Evolutionary conservation across 1,140 invertebrate genomes (phyloP), one percentile per base, ranked within the genome.

Genomic region (Phymastichus coffea): DNA sequence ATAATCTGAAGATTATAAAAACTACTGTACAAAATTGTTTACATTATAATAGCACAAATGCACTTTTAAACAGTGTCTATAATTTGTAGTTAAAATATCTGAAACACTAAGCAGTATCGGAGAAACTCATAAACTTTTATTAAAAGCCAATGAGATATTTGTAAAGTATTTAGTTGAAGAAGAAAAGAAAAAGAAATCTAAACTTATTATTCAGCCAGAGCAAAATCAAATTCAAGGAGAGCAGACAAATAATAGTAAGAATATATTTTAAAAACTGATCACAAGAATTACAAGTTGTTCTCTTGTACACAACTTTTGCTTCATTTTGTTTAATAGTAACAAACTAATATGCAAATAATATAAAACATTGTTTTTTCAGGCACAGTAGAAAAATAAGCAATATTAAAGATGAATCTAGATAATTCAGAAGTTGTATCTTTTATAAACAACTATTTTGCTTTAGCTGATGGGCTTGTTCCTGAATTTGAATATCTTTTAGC

Each of bases 401-500:
- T 14, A 33, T 33, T 40, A 22, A 61, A 63, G 4, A 57, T 26
- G 44, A 52, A 48, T 51, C 26, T 28, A 52, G 62, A 69, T 28
- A 9, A 43, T 38, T 52, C 48, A 3, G 58, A 57, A 38, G 67
- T 68, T 7, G 57, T 77, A 7, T 75, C 71, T 10, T 67, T 77
- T 28, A 62, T 56, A 2, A 75, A 77, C 8, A 63, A 53, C 47
- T 77, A 70, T 35, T 76, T 70, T 30, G 46, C 68, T 2, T 48
- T 77, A 6, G 72, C 52, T 15, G 74, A 78, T 53, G 68, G 67
- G 37, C 48, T 75, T 10, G 54, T 65, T 20, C 58, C 63, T 12
- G 71, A 67, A 33, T 65, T 78, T 0, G 63, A 73, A 15, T 53
- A 70, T 26, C 61, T 71, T 38, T 63, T 79, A 3, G 66, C 65